Evolutionary conservation across 92 coral and sea anemone species (phyloP).

Genomic region (Diadumene lineata): DNA sequence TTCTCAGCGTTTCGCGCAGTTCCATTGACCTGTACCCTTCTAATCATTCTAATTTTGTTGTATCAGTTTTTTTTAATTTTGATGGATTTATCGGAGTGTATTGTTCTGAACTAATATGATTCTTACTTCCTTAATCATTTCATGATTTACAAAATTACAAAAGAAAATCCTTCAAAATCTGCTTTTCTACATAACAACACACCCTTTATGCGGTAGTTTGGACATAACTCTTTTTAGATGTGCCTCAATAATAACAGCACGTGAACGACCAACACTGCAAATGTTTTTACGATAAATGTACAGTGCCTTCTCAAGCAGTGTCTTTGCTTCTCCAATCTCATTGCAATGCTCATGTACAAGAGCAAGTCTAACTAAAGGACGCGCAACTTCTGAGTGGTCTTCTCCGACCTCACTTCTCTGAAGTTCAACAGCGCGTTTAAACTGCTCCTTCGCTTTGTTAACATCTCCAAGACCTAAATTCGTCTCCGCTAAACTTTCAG

Average conservation of each 20-base stretch:
- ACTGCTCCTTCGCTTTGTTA: conserved; percentile 24
- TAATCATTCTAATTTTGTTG: too few species aligned
- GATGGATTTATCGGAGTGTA: neutral
- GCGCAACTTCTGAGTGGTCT: conserved; percentile 20
- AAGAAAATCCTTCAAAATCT: neutral
- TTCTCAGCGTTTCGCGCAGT: too few species aligned
- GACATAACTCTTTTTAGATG: conserved; percentile 27
- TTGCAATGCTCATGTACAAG: conserved; percentile 40
- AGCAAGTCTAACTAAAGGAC: conserved; percentile 30
- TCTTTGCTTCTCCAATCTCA: conserved; percentile 26
- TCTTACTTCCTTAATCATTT: neutral
- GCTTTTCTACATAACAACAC: conserved; percentile 10
- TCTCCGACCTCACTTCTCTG: conserved; percentile 7
- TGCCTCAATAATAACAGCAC: conserved; percentile 8
- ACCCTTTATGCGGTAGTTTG: conserved; percentile 17
- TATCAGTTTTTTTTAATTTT: neutral
- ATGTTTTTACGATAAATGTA: conserved; percentile 14
- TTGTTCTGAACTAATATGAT: too few species aligned
- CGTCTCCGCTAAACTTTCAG: conserved; percentile 27
- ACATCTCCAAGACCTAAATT: conserved; percentile 25
- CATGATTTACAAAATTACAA: neutral
- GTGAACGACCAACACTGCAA: conserved; percentile 2
- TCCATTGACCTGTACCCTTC: too few species aligned
- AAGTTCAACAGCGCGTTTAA: conserved; percentile 20
- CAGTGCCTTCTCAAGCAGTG: conserved; percentile 25